These are phyloP conservation scores for Contarinia nasturtii DNA, from an alignment of 1,140 invertebrate species.

Conservation along the genomic window DNA sequence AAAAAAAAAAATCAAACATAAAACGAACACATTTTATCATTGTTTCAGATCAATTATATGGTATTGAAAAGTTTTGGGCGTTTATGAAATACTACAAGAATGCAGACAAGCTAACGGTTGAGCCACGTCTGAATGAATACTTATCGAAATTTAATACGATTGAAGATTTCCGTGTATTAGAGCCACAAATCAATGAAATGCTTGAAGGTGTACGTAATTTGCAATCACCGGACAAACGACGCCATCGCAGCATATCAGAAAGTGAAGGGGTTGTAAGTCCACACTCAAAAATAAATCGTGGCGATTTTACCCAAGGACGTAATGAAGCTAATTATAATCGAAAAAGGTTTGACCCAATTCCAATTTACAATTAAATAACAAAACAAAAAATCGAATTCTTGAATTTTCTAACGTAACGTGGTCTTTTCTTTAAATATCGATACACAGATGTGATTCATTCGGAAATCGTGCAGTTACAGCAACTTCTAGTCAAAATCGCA, in stretches of 20 bases:
- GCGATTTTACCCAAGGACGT: background rate
- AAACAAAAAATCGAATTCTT: too few species aligned
- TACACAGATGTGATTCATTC: conserved; percentile 1
- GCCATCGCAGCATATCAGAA: conserved; percentile 39
- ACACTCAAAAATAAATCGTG: background rate
- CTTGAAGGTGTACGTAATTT: conserved; percentile 25
- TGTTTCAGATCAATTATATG: conserved; percentile 93
- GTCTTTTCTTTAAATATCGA: too few species aligned
- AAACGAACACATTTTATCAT: too few species aligned
- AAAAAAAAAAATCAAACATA: background rate
- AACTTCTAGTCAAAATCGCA: conserved; percentile 13
- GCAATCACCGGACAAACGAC: conserved; percentile 25
- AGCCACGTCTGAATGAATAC: conserved; percentile 57
- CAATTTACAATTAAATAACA: background rate
- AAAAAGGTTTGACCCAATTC: background rate
- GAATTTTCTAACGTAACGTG: too few species aligned
- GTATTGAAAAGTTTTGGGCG: conserved; percentile 97
- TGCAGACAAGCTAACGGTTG: conserved; percentile 54
- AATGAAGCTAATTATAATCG: background rate
- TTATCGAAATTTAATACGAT: conserved; percentile 81
- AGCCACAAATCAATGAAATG: conserved; percentile 39
- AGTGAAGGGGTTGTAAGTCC: conserved; percentile 23
- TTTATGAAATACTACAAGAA: conserved; percentile 90
- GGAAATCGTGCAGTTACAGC: conserved; percentile 18
- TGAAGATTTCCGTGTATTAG: conserved; percentile 79